Conservation (phyloP, 2,797 vertebrate genomes). For the Acipenser oxyrinchus region DNA sequence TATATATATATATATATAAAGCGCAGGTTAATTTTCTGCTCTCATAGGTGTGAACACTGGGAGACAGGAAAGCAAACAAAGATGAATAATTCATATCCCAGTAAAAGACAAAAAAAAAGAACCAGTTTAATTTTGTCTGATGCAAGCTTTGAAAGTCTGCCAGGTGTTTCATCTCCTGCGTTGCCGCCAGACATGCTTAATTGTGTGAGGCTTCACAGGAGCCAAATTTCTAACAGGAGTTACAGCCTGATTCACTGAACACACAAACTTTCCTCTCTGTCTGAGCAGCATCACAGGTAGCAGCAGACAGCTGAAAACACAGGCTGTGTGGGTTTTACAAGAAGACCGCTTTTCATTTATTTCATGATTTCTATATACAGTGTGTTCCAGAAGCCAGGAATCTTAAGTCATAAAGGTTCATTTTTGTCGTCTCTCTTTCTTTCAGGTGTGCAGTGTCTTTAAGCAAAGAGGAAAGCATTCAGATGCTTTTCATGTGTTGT, state of each 20-base stretch:
- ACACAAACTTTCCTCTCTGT: not conserved
- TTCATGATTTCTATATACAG: no score
- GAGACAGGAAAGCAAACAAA: not conserved
- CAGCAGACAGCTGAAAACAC: conserved; percentile 38
- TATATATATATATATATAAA: no score
- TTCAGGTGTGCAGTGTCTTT: conserved; percentile 27
- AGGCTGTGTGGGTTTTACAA: conserved; percentile 22
- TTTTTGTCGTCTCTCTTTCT: conserved; percentile 20
- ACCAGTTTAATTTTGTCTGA: conserved; percentile 57
- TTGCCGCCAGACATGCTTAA: conserved; percentile 76
- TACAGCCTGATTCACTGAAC: conserved; percentile 43
- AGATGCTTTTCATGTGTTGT: no score
- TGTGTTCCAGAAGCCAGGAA: no score
- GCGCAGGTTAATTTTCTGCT: no score
- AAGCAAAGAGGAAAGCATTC: conserved; percentile 10
- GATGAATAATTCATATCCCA: conserved; percentile 6
- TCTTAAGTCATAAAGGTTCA: conserved; percentile 19
- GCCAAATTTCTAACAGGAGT: conserved; percentile 48
- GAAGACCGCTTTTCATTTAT: no score
- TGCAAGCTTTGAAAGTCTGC: conserved; percentile 84
- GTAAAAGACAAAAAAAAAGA: conserved; percentile 4
- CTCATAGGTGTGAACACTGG: no score
- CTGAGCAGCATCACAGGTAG: conserved; percentile 1
- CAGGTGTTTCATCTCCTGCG: conserved; percentile 77
- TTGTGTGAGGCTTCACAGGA: conserved; percentile 51